These are phyloP conservation scores for Alligator sinensis DNA, from an alignment of 2,113 vertebrate genomes.

Conservation along the genomic window DNA sequence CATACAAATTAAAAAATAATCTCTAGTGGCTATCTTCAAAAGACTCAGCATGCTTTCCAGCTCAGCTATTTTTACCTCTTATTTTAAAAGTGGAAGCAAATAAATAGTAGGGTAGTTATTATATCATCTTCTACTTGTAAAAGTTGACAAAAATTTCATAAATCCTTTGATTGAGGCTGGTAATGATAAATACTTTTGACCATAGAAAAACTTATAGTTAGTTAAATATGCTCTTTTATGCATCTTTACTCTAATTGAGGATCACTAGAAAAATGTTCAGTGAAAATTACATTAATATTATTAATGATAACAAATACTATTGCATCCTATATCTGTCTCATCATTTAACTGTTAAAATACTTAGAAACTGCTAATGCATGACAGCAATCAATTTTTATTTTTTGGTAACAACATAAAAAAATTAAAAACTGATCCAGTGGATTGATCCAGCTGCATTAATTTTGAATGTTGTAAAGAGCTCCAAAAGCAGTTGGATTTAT, in stretches of 20 bases:
- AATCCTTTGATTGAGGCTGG: not conserved
- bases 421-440: no score
- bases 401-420: not conserved
- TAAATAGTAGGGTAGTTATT: not conserved
- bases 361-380: not conserved
- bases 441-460: no score
- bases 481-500: no score
- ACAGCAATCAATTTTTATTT: not conserved
- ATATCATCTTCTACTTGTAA: not conserved
- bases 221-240: not conserved
- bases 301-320: not conserved
- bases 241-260: not conserved
- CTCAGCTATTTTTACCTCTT: not conserved
- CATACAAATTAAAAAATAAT: not conserved
- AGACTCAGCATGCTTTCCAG: not conserved
- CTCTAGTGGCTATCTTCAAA: not conserved
- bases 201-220: not conserved
- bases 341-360: not conserved
- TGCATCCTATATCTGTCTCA: not conserved
- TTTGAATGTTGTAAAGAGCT: no score
- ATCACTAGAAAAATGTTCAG: not conserved
- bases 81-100: not conserved
- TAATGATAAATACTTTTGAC: not conserved
- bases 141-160: not conserved
- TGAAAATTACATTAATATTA: not conserved